Evolutionary conservation across 2,888 invertebrate genomes (phyloP).

Genomic region (Sisyra terminalis): DNA sequence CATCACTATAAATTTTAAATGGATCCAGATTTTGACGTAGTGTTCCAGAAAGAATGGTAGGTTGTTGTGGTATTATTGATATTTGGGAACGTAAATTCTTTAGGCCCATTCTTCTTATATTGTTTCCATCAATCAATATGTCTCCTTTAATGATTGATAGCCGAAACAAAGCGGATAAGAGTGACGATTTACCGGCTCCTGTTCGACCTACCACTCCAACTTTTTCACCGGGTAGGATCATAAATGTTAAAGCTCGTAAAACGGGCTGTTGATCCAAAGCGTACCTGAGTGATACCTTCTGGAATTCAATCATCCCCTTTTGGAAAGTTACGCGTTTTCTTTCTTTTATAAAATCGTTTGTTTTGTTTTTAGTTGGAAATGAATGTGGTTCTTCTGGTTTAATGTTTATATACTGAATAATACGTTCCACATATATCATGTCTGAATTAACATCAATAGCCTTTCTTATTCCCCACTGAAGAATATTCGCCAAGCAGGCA

Average conservation of each 20-base stretch:
- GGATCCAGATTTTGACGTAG: conserved; percentile 88
- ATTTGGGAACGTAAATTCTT: conserved; percentile 70
- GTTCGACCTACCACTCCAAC: conserved; percentile 82
- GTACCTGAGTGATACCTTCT: conserved; percentile 71
- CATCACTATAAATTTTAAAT: conserved; percentile 59
- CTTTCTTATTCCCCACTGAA: conserved; percentile 68
- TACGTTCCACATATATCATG: conserved; percentile 91
- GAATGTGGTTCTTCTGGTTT: conserved; percentile 27
- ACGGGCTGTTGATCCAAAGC: conserved; percentile 75
- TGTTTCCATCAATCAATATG: conserved; percentile 70
- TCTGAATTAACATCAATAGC: conserved; percentile 81
- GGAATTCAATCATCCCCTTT: conserved; percentile 62
- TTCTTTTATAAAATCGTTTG: conserved; percentile 15
- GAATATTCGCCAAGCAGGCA: conserved; percentile 40
- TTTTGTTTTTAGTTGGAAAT: conserved; percentile 29
- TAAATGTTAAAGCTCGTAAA: conserved; percentile 60
- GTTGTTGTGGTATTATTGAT: conserved; percentile 86
- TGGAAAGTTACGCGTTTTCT: conserved; percentile 66
- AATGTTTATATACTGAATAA: conserved; percentile 72
- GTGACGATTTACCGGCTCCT: conserved; percentile 82
- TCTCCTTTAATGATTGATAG: conserved; percentile 76
- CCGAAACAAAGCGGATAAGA: conserved; percentile 75
- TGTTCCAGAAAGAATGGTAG: conserved; percentile 84
- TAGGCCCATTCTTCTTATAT: conserved; percentile 66
- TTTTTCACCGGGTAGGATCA: conserved; percentile 70